phyloP scores from a whole-genome alignment of 2,888 invertebrate genomes.

The Dusona sp. region DNA sequence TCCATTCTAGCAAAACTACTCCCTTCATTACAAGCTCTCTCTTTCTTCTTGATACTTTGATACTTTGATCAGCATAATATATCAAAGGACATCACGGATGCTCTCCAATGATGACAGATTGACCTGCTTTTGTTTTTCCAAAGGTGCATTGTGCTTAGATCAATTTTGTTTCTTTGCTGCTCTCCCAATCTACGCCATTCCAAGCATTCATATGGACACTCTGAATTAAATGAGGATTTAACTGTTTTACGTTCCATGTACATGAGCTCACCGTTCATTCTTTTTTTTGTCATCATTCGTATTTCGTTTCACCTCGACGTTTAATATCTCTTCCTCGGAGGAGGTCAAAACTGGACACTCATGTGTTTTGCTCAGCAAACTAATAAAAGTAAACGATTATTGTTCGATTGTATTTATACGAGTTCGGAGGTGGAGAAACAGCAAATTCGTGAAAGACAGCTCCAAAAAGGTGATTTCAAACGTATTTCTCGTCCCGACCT shows the following conservation, averaged over 20 bases:
- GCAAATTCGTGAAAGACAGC: slow-evolving; percentile 56
- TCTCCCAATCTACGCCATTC: slow-evolving; percentile 12
- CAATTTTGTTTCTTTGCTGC: slow-evolving; percentile 2
- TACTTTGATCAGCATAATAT: slow-evolving; percentile 20
- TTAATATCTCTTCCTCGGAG: neutral
- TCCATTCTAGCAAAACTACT: neutral
- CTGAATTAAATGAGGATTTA: slow-evolving; percentile 21
- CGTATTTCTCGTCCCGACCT: slow-evolving; percentile 45
- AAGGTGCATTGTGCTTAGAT: neutral
- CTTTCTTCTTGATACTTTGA: neutral
- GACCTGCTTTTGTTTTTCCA: neutral
- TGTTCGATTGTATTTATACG: slow-evolving; percentile 42
- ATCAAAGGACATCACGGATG: slow-evolving; percentile 12
- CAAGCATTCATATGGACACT: neutral
- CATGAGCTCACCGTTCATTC: too few relatives aligned
- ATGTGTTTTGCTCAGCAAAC: slow-evolving; percentile 68
- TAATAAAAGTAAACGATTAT: slow-evolving; percentile 53
- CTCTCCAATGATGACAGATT: slow-evolving; percentile 4
- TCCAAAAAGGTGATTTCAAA: slow-evolving; percentile 51
- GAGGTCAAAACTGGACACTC: neutral
- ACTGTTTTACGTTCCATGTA: slow-evolving; percentile 32
- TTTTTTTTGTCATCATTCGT: neutral
- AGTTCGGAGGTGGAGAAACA: slow-evolving; percentile 60
- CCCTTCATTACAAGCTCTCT: slow-evolving; percentile 4
- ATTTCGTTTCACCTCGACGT: neutral